Evolutionary conservation across 2,797 vertebrate species (phyloP), one percentile per base, ranked within the genome.

Genomic region (Anas georgica): DNA sequence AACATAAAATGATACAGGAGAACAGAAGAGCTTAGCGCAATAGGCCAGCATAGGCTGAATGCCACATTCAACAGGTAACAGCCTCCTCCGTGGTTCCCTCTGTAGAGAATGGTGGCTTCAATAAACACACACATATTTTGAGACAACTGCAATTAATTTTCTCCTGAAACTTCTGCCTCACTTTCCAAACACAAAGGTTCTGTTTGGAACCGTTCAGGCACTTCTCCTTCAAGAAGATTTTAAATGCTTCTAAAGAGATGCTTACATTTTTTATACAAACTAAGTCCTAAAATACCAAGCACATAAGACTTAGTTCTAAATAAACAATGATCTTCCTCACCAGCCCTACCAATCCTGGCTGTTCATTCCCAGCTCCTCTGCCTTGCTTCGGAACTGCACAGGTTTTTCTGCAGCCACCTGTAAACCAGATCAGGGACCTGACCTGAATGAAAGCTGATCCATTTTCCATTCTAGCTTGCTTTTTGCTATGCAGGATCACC

Each of bases 121-220:
- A 20, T 66, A 77, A n/a, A 83, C 0, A 0, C 10, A 35, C 9
- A 16, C 21, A 39, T 33, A n/a, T 2, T 45, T 10, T 11, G 76
- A 73, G 39, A 25, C 26, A 90, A 66, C 6, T 12, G 76, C 31
- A 46, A 16, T 50, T 0, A 28, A 7, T 28, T 76, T 45, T 41
- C n/a, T 63, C 41, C 41, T 58, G 23, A 69, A 75, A 67, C 4
- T 10, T 46, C 33, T 29, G 37, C 43, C n/a, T 78, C 23, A 20
- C 16, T 81, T 39, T 60, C 43, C 63, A 69, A 76, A 76, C 50
- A 58, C 16, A 77, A 79, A 75, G 63, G 35, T 50, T 9, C 37
- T 43, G 13, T 73, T 60, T 43, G n/a, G 26, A 94, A 43, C 6
- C 43, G 46, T 25, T 76, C 68, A 72, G 23, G 46, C 21, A 68